phyloP scores from a whole-genome alignment of 2,888 invertebrate species.

The Hydrotaea cyrtoneurina region DNA sequence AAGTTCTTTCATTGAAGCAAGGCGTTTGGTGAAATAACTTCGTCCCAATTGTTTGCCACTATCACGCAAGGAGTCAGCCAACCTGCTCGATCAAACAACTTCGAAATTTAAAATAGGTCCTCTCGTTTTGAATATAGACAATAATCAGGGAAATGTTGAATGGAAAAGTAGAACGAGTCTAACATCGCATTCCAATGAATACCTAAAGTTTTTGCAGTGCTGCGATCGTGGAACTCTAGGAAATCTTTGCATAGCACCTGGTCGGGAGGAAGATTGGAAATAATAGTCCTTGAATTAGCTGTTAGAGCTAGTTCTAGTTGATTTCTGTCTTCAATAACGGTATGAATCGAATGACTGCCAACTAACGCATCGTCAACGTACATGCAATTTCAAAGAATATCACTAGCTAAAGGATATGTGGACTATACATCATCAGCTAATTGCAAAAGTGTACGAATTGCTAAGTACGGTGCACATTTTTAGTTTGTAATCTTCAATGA shows the following conservation, averaged over 20 bases:
- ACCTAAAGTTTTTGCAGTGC: not conserved
- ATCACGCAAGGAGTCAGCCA: not conserved
- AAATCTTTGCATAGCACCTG: not conserved
- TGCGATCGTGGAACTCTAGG: not conserved
- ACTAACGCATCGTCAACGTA: conserved; percentile 23
- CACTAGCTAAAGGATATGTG: not conserved
- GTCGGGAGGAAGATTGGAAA: not conserved
- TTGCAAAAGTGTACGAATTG: conserved; percentile 2
- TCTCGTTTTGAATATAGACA: not conserved
- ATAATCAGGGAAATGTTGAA: not conserved
- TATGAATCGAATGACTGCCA: not conserved
- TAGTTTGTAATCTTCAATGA: not conserved
- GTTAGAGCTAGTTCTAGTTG: not conserved
- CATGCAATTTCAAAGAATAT: not conserved
- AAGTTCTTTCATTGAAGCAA: not conserved
- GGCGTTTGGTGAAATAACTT: not conserved
- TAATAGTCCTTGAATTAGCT: not conserved
- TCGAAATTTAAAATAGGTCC: not conserved
- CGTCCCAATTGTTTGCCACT: not conserved
- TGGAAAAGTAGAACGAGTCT: not conserved
- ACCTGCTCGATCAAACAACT: not conserved
- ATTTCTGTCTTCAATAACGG: not conserved
- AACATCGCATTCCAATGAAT: not conserved
- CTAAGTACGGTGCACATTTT: not conserved
- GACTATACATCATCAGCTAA: not conserved